Percentiles rank a stretch among this genome's conserved stretches.
These are phyloP conservation scores for Castor canadensis DNA, from an alignment of 2,113 vertebrate species.

Conservation along the genomic window DNA sequence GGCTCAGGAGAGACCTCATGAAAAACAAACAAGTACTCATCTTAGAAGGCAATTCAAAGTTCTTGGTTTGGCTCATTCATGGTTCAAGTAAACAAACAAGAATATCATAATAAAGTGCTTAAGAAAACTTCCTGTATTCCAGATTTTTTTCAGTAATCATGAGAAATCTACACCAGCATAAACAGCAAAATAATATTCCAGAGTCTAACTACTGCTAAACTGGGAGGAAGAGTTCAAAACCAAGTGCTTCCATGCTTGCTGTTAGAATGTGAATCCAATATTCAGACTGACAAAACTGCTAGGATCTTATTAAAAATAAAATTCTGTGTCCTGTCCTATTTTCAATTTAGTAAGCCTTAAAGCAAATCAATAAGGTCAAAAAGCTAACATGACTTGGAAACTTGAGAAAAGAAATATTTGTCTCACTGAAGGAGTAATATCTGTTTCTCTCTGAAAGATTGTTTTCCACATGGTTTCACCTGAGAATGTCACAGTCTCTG, in stretches of 20 bases:
- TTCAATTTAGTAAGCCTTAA: background rate
- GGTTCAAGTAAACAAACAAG: background rate
- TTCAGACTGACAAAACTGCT: conserved; percentile 37
- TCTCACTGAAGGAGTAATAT: background rate
- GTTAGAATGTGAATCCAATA: conserved; percentile 1
- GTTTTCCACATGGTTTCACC: background rate
- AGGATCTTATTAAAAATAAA: conserved; percentile 58
- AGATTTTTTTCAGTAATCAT: background rate
- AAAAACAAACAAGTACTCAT: background rate
- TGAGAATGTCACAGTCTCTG: background rate
- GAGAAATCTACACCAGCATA: background rate
- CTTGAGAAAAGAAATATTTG: background rate
- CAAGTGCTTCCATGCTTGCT: background rate
- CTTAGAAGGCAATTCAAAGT: background rate
- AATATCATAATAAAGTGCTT: background rate
- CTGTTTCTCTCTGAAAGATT: background rate
- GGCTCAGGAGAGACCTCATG: background rate
- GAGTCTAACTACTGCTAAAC: background rate
- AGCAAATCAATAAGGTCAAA: background rate
- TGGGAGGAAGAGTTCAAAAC: conserved; percentile 25
- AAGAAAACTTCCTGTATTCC: background rate
- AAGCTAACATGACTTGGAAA: background rate
- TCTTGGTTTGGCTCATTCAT: background rate
- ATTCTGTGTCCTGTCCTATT: background rate
- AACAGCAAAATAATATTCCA: background rate